These are phyloP conservation scores for Ariopsis seemanni DNA, from an alignment of 2,113 vertebrate species.

Conservation along the genomic window DNA sequence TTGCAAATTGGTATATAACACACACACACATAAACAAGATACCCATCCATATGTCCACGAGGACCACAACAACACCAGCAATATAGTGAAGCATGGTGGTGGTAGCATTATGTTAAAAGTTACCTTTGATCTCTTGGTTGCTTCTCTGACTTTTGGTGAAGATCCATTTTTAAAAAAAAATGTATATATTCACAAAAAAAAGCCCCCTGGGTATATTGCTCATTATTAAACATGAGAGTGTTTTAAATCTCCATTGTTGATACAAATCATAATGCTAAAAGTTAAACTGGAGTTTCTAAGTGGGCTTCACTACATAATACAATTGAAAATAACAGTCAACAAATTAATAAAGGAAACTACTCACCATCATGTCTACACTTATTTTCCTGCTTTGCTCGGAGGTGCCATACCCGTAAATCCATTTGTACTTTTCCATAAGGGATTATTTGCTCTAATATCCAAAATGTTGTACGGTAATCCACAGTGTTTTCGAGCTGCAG, in stretches of 20 bases:
- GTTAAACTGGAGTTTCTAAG: background rate
- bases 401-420: background rate
- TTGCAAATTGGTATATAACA: background rate
- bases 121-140: background rate
- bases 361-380: constrained; percentile 29
- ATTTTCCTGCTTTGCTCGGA: background rate
- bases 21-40: too few relatives aligned
- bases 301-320: background rate
- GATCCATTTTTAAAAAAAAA: background rate
- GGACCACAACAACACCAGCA: background rate
- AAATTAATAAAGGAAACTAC: background rate
- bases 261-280: background rate
- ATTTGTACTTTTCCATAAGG: background rate
- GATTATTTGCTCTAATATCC: constrained; percentile 3
- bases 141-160: background rate
- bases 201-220: background rate
- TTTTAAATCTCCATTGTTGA: background rate
- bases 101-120: background rate
- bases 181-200: background rate
- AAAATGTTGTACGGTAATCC: background rate
- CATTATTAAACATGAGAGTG: background rate
- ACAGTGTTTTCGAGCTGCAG: background rate
- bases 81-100: background rate
- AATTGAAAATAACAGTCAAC: background rate
- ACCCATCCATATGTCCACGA: background rate